Percentiles rank a stretch among this genome's conserved stretches.
Conservation (phyloP, 2,888 invertebrate species). For the Erebia palarica region DNA sequence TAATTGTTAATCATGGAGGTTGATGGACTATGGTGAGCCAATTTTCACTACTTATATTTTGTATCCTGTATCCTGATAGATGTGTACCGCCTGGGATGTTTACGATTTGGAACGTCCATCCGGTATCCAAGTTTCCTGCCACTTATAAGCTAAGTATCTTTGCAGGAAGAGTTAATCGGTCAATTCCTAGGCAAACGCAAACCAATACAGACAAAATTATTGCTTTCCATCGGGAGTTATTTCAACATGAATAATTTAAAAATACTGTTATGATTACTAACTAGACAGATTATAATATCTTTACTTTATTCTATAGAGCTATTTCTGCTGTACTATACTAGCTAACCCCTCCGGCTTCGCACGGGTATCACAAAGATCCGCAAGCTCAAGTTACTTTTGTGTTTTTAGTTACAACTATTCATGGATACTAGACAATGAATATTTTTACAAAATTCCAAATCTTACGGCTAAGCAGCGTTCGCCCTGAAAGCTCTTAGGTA, state of each 20-base stretch:
- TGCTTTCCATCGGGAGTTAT: not conserved
- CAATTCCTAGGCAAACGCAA: not conserved
- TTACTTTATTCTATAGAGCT: too few species aligned
- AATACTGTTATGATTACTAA: not conserved
- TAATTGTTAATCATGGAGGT: too few species aligned
- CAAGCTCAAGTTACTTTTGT: too few species aligned
- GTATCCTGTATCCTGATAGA: not conserved
- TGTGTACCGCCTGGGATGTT: not conserved
- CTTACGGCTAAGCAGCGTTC: too few species aligned
- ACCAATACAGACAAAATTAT: not conserved
- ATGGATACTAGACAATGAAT: too few species aligned
- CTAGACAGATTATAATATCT: not conserved
- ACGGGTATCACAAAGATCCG: too few species aligned
- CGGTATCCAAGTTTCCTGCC: conserved; percentile 5
- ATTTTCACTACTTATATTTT: not conserved
- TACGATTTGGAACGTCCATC: not conserved
- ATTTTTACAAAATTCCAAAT: too few species aligned
- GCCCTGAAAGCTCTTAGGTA: too few species aligned
- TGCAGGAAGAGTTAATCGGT: not conserved
- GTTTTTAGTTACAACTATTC: too few species aligned
- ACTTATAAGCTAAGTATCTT: not conserved
- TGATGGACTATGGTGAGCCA: not conserved
- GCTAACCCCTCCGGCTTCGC: too few species aligned
- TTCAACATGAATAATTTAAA: not conserved
- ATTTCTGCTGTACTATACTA: too few species aligned